A percentile compares a stretch with the other conserved stretches of the same genome.
Conservation (phyloP, 2,797 vertebrate species). For the Chloroceryle amazona region DNA sequence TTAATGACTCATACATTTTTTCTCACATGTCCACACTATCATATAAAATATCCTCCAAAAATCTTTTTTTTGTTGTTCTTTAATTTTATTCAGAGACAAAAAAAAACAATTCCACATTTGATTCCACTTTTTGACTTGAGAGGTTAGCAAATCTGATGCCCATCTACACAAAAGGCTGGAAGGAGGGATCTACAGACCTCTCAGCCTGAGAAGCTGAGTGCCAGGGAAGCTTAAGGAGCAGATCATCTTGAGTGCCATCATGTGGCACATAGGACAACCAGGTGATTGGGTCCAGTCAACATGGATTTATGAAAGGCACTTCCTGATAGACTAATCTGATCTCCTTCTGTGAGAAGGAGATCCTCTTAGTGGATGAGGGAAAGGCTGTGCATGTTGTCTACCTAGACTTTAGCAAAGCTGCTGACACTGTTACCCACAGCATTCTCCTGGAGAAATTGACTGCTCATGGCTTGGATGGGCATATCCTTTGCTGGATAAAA, state of each 20-base stretch:
- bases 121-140: neutral
- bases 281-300: too few relatives aligned
- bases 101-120: neutral
- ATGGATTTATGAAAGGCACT: neutral
- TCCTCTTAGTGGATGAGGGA: neutral
- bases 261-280: too few relatives aligned
- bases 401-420: neutral
- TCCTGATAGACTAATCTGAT: neutral
- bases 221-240: too few relatives aligned
- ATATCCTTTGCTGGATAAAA: neutral
- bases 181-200: too few relatives aligned
- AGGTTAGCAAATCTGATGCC: neutral
- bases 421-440: neutral
- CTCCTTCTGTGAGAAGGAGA: neutral
- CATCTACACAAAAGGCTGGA: too few relatives aligned
- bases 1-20: neutral
- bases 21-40: neutral
- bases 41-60: neutral
- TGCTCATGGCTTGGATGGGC: neutral
- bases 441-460: neutral
- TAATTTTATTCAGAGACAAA: neutral
- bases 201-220: too few relatives aligned
- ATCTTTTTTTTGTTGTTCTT: neutral
- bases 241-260: too few relatives aligned
- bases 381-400: neutral